Conservation (phyloP, 2,888 invertebrate genomes). For the Lepas anatifera region DNA sequence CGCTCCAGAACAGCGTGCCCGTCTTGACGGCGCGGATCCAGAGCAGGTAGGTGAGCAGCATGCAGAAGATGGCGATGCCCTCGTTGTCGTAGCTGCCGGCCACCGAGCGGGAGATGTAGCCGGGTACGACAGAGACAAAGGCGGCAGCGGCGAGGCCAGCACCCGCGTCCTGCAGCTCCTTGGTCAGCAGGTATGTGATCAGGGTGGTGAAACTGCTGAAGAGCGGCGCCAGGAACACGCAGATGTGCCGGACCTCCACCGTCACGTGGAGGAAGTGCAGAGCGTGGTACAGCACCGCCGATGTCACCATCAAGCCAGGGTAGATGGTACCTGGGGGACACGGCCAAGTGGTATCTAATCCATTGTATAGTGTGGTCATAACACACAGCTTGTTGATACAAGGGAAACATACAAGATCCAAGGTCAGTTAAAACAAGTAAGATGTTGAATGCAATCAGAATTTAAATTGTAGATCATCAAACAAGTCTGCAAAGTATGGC, state of each 20-base stretch:
- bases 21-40: constrained; percentile 97
- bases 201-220: constrained; percentile 81
- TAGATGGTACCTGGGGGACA: constrained; percentile 85
- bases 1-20: constrained; percentile 82
- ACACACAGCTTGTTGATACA: no score
- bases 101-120: constrained; percentile 93
- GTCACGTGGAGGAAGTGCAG: constrained; percentile 73
- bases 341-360: no score
- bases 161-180: constrained; percentile 84
- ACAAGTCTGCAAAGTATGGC: no score
- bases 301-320: constrained; percentile 92
- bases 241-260: constrained; percentile 91
- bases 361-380: no score
- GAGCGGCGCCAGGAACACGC: constrained; percentile 90
- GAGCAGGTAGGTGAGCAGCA: constrained; percentile 91
- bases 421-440: no score
- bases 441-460: no score
- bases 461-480: no score
- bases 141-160: constrained; percentile 89
- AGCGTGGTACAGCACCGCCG: constrained; percentile 71
- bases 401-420: no score
- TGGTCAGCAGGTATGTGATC: constrained; percentile 86
- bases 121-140: constrained; percentile 91
- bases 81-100: constrained; percentile 98
- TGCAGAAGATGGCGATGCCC: constrained; percentile 96